These are phyloP conservation scores for Pseudomyrmex cubaensis DNA, from an alignment of 1,140 invertebrate species.

Conservation along the genomic window DNA sequence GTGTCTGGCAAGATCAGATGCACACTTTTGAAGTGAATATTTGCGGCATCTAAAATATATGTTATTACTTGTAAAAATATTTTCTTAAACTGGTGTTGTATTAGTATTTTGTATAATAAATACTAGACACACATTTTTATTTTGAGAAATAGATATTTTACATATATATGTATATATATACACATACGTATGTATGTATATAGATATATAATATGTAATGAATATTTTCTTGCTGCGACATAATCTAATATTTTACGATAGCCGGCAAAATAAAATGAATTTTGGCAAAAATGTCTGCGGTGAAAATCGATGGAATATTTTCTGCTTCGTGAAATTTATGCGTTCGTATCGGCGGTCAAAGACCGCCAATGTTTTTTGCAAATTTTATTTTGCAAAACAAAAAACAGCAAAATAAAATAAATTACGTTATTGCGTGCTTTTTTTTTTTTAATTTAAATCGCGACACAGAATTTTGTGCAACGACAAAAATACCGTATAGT, in stretches of 20 bases:
- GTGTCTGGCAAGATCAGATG: not conserved
- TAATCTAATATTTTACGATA: conserved; percentile 37
- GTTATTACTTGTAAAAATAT: not conserved
- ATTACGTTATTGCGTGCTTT: conserved; percentile 12
- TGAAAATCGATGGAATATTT: conserved; percentile 47
- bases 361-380: no score
- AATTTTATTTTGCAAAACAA: not conserved
- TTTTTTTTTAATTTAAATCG: conserved; percentile 35
- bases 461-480: not conserved
- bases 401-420: conserved; percentile 27
- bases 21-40: not conserved
- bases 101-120: no score
- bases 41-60: conserved; percentile 1
- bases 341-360: conserved; percentile 12
- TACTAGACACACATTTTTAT: no score
- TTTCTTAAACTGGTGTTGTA: not conserved
- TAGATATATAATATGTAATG: not conserved
- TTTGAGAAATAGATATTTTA: no score
- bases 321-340: conserved; percentile 38
- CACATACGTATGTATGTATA: no score
- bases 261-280: conserved; percentile 36
- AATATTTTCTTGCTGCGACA: conserved; percentile 3
- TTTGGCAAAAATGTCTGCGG: conserved; percentile 17
- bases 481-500: not conserved
- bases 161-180: no score